Base-by-base conservation (phyloP, 1,140 invertebrate genomes). In the Melitaea cinxia region DNA sequence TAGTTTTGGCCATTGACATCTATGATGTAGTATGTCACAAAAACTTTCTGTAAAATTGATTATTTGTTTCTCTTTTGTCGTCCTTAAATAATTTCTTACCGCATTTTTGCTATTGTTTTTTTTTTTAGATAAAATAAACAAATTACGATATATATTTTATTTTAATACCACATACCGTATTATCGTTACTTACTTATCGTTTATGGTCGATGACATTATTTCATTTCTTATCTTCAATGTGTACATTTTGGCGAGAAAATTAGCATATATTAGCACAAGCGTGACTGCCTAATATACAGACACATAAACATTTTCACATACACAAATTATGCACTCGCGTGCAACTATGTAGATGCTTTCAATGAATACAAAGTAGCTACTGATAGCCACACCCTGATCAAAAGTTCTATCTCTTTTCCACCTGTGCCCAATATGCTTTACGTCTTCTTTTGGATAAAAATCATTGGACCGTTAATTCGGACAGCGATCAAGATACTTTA, bases 301-400 rank as follows among this genome's bases (percentile, higher is more conserved):
- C 68, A 68, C 52, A 58, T 71, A 70, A 63, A 62, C 56, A 59
- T 54, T 35, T 65, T 35, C 65, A 68, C 63, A 68, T 39, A 66
- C 67, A 73, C 28, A 45, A 71, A 74, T 73, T 75, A 80, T 77
- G 71, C 79, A 70, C 67, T 83, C 64, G 77, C 78, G 74, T 85
- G 83, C 80, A 82, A 67, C 72, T 79, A 82, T 84, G 69, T 78
- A 79, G 70, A 62, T 72, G 63, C 67, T 62, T 65, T 64, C 70
- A 74, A 60, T 75, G 83, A 75, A 87, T 85, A 88, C 77, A 80
- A 83, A 86, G 80, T 82, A 85, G 75, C 64, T 70, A 65, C 72
- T 80, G 80, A 83, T 86, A 87, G 78, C 87, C 87, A 88, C 87
- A 88, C 88, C 88, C 88, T 77, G 80, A 82, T 82, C n/a, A 77